Conservation (phyloP, 2,113 vertebrate genomes). For the Odontesthes bonariensis region DNA sequence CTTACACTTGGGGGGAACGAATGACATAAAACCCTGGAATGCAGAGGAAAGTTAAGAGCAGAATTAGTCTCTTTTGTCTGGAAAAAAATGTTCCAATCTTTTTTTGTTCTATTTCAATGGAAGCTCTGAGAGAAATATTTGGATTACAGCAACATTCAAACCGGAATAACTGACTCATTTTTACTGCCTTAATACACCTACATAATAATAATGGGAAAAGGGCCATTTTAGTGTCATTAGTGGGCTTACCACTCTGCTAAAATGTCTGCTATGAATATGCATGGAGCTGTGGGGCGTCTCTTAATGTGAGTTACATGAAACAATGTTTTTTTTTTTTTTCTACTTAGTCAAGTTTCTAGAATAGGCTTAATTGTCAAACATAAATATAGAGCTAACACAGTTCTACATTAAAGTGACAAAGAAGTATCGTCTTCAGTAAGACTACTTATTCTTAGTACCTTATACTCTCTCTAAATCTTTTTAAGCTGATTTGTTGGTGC, state of each 20-base stretch:
- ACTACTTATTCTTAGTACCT: background rate
- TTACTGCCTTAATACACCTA: constrained; percentile 77
- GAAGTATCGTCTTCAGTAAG: background rate
- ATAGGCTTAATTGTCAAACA: background rate
- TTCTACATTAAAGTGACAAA: constrained; percentile 2
- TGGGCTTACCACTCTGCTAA: constrained; percentile 77
- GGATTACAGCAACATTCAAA: constrained; percentile 75
- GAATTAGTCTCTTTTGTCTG: constrained; percentile 37
- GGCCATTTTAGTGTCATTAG: constrained; percentile 84
- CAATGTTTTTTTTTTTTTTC: constrained; percentile 25
- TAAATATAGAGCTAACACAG: constrained; percentile 19
- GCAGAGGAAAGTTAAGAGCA: background rate
- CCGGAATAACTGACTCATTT: constrained; percentile 81
- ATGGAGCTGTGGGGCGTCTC: constrained; percentile 66
- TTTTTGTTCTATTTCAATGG: constrained; percentile 33
- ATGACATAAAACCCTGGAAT: background rate
- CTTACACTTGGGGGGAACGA: background rate
- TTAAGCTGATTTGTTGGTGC: background rate
- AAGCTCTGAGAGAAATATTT: constrained; percentile 76
- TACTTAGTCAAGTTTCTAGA: constrained; percentile 1
- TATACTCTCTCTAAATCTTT: background rate
- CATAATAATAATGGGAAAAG: constrained; percentile 76
- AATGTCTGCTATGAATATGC: constrained; percentile 81
- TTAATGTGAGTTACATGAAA: constrained; percentile 72
- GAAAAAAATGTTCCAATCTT: constrained; percentile 1